Conservation (phyloP, 2,113 vertebrate genomes). For the Brachypteracias leptosomus region DNA sequence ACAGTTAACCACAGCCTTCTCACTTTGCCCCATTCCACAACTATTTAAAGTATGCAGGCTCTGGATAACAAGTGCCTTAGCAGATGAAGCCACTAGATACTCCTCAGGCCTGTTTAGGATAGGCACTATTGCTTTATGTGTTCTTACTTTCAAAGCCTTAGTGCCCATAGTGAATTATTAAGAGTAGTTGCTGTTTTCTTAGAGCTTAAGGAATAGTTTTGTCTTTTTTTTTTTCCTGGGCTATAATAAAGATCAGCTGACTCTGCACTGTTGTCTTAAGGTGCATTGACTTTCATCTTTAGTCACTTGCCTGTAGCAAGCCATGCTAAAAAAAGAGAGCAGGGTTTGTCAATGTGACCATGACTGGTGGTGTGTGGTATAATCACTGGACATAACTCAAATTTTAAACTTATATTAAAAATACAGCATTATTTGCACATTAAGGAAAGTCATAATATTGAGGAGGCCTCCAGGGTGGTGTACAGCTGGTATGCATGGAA, state of each 20-base stretch:
- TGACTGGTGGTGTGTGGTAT: too few species aligned
- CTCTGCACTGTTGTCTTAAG: not conserved
- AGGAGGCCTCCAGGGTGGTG: too few species aligned
- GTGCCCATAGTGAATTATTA: not conserved
- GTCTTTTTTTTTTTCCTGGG: not conserved
- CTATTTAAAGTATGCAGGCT: not conserved
- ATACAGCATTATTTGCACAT: too few species aligned
- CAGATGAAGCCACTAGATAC: not conserved
- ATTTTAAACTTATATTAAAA: too few species aligned
- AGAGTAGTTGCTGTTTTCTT: not conserved
- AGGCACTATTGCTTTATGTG: not conserved
- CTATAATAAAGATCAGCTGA: not conserved
- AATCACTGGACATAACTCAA: too few species aligned
- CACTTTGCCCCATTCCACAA: not conserved
- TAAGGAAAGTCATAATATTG: too few species aligned
- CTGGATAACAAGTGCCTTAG: conserved; percentile 14
- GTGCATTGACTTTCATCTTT: not conserved
- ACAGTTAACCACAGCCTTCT: not conserved
- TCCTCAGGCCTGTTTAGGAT: not conserved
- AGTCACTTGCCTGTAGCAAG: not conserved
- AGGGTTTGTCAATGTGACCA: not conserved
- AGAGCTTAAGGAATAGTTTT: not conserved
- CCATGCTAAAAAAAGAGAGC: not conserved
- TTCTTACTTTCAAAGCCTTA: not conserved
- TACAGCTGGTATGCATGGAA: too few species aligned